Conservation (phyloP, 1,140 invertebrate species). For the Phymorhynchus buccinoides region DNA sequence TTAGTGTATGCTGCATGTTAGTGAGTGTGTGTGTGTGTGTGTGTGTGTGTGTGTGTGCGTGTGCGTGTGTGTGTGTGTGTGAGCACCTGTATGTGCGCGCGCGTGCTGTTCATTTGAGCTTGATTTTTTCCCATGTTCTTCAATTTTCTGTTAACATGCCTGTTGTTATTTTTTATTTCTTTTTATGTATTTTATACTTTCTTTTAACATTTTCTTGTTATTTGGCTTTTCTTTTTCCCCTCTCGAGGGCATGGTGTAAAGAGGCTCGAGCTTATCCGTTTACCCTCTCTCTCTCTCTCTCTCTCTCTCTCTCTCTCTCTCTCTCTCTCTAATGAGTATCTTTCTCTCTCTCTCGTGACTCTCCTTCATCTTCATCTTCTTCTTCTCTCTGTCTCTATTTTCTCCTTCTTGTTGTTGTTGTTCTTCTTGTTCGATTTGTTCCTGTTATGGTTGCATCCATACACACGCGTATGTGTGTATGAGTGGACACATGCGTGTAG, state of each 20-base stretch:
- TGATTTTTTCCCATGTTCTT: background rate
- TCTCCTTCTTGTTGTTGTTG: background rate
- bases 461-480: too few relatives aligned
- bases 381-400: background rate
- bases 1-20: background rate
- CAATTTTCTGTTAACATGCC: too few relatives aligned
- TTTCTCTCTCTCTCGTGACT: background rate
- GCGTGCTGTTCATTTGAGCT: background rate
- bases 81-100: background rate
- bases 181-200: too few relatives aligned
- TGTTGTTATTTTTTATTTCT: too few relatives aligned
- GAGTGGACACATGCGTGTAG: too few relatives aligned
- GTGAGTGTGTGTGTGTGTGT: constrained; percentile 21
- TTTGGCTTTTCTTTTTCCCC: too few relatives aligned
- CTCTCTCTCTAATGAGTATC: background rate
- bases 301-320: background rate
- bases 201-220: too few relatives aligned
- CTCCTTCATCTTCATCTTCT: background rate
- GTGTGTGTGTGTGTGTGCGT: constrained; percentile 33
- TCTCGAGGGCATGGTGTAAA: too few relatives aligned
- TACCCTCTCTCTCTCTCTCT: background rate
- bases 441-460: too few relatives aligned
- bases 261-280: too few relatives aligned
- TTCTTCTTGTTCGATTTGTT: background rate
- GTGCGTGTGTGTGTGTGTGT: constrained; percentile 11